These are phyloP conservation scores for Coenonympha glycerion DNA, from an alignment of 2,888 invertebrate genomes.

Conservation along the genomic window DNA sequence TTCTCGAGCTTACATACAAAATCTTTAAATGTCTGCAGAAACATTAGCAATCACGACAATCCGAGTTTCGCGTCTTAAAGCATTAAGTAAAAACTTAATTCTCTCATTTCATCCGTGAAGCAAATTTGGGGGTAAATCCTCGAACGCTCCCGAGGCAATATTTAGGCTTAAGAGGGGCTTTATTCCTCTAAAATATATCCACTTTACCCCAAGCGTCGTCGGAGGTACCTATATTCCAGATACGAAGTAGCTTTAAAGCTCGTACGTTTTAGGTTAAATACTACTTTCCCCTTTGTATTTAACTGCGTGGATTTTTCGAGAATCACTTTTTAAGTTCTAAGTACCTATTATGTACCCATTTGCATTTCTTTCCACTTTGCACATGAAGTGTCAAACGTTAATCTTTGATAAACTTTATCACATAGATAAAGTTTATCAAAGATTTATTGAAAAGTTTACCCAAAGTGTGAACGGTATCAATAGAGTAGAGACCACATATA, in stretches of 20 bases:
- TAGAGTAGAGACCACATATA: no score
- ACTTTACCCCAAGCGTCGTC: slow-evolving; percentile 9
- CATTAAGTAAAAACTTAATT: slow-evolving; percentile 17
- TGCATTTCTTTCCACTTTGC: no score
- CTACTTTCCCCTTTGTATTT: background rate
- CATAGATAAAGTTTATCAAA: no score
- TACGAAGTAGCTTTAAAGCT: slow-evolving; percentile 7
- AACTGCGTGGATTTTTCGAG: background rate
- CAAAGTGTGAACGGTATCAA: no score
- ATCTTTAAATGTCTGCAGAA: background rate
- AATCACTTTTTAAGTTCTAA: no score
- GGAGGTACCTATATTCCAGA: slow-evolving; percentile 9
- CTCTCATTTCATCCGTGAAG: slow-evolving; percentile 16
- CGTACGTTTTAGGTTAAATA: slow-evolving; percentile 4
- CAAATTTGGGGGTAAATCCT: slow-evolving; percentile 21
- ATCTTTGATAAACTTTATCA: no score
- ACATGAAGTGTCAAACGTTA: no score
- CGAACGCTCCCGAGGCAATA: slow-evolving; percentile 18
- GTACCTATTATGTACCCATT: no score
- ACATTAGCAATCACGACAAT: background rate
- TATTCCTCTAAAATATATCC: slow-evolving; percentile 19
- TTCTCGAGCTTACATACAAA: no score
- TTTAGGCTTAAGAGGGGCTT: slow-evolving; percentile 20
- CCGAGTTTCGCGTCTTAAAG: background rate
- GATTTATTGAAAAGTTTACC: no score